phyloP scores from a whole-genome alignment of 2,797 vertebrate genomes.

The Rhinichthys osculus region DNA sequence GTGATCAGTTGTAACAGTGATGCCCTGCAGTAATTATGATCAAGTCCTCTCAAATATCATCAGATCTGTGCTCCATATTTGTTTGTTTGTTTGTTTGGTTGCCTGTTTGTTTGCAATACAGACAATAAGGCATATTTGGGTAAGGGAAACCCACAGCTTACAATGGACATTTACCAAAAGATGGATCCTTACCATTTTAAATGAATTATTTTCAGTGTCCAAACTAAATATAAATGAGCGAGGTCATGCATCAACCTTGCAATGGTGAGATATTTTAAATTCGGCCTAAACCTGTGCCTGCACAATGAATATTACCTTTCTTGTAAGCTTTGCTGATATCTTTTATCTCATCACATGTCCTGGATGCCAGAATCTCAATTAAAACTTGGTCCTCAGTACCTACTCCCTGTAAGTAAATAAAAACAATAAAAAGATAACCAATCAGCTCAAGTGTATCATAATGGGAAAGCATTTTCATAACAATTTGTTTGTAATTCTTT shows the following conservation, averaged over 20 bases:
- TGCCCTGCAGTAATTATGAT: slow-evolving; percentile 63
- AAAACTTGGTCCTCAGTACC: slow-evolving; percentile 92
- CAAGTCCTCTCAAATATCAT: slow-evolving; percentile 52
- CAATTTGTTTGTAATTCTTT: not conserved
- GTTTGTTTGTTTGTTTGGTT: slow-evolving; percentile 20
- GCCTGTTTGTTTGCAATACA: slow-evolving; percentile 1
- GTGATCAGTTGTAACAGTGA: slow-evolving; percentile 47
- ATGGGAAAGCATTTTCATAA: not conserved
- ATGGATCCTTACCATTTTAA: not conserved
- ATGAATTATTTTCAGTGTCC: not conserved
- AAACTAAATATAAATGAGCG: not conserved
- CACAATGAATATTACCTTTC: slow-evolving; percentile 80
- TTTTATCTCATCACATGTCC: slow-evolving; percentile 82
- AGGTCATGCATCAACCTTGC: not conserved
- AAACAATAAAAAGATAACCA: not conserved
- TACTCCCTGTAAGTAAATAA: slow-evolving; percentile 80
- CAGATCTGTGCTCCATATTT: slow-evolving; percentile 42
- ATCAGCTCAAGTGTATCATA: not conserved
- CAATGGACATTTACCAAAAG: not conserved
- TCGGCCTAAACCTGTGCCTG: not conserved
- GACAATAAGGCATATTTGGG: slow-evolving; percentile 11
- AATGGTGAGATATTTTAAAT: not conserved
- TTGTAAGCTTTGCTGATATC: slow-evolving; percentile 88
- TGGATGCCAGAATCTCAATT: slow-evolving; percentile 93
- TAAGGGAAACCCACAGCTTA: not conserved